Conservation (phyloP, 2,888 invertebrate species). For the Scaptomyza cyrtandrae region DNA sequence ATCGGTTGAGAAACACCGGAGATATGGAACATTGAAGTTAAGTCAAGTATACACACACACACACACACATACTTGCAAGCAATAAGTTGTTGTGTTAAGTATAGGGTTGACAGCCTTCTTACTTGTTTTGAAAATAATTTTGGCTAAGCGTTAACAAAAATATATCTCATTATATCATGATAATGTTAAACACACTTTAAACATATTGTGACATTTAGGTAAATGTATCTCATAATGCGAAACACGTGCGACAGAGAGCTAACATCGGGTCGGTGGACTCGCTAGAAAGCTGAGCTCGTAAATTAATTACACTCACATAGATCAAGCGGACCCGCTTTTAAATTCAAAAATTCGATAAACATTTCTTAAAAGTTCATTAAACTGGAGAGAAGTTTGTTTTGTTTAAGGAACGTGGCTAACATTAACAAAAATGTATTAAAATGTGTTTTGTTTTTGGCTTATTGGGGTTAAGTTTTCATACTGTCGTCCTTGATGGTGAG, state of each 20-base stretch:
- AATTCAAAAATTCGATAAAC: conserved; percentile 4
- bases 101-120: too few relatives aligned
- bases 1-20: too few relatives aligned
- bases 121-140: too few relatives aligned
- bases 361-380: conserved; percentile 27
- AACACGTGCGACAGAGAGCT: conserved; percentile 29
- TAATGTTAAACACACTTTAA: too few relatives aligned
- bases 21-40: too few relatives aligned
- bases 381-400: conserved; percentile 20
- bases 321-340: conserved; percentile 27
- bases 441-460: conserved; percentile 30
- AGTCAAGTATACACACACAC: too few relatives aligned
- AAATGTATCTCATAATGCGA: conserved; percentile 25
- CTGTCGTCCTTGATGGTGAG: not conserved
- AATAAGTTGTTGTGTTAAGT: too few relatives aligned
- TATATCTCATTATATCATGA: too few relatives aligned
- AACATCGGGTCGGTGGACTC: conserved; percentile 33
- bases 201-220: conserved; percentile 21
- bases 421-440: conserved; percentile 25
- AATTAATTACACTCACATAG: conserved; percentile 42
- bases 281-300: conserved; percentile 29
- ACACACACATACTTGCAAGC: too few relatives aligned
- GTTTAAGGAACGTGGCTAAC: conserved; percentile 11
- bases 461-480: not conserved
- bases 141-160: too few relatives aligned